Evolutionary conservation across 1,140 invertebrate genomes (phyloP).

Genomic region (Bombus terrestris): DNA sequence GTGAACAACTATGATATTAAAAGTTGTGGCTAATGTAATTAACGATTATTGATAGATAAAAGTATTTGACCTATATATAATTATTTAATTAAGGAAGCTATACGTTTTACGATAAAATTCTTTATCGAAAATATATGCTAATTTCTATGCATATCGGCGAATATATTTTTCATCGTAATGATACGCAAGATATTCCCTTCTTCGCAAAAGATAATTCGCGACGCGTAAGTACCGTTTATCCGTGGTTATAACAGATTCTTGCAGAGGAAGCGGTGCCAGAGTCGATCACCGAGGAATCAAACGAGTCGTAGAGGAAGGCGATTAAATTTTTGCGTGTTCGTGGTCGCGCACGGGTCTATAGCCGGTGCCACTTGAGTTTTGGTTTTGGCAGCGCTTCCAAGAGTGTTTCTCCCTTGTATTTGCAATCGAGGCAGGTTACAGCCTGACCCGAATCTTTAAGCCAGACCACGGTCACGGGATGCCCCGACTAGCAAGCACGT

Average conservation of each 20-base stretch:
- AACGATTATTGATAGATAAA: neutral
- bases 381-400: constrained; percentile 77
- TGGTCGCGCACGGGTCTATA: constrained; percentile 47
- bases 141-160: neutral
- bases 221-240: neutral
- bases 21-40: neutral
- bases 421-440: constrained; percentile 79
- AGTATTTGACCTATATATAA: no score
- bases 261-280: neutral
- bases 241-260: neutral
- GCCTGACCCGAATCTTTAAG: constrained; percentile 80
- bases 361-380: constrained; percentile 66
- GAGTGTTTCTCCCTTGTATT: constrained; percentile 77
- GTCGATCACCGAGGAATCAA: neutral
- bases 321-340: constrained; percentile 76
- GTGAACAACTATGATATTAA: neutral
- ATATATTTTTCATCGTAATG: neutral
- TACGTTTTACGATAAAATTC: neutral
- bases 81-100: no score
- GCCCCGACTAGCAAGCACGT: constrained; percentile 73
- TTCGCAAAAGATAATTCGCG: neutral
- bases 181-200: neutral
- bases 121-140: neutral
- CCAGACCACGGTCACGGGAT: constrained; percentile 69
- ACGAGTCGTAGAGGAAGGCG: constrained; percentile 54